Percentiles rank a stretch among this genome's conserved stretches.
Conservation (phyloP, 2,797 vertebrate species). For the Lepus oiostolus region DNA sequence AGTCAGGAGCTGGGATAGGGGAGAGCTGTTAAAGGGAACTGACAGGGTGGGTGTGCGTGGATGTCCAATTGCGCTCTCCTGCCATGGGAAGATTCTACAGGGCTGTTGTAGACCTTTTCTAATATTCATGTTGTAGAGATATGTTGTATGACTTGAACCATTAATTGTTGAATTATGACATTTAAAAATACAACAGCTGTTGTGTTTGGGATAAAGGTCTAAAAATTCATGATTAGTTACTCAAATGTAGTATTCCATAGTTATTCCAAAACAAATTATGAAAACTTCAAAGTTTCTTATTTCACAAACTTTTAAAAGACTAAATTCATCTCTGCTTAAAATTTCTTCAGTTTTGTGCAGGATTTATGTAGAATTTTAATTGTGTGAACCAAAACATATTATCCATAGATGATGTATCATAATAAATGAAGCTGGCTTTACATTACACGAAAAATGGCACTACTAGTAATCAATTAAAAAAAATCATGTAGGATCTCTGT, state of each 20-base stretch:
- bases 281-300: neutral
- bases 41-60: too few relatives aligned
- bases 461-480: neutral
- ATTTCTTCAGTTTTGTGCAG: neutral
- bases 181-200: neutral
- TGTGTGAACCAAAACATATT: constrained; percentile 52
- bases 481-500: too few relatives aligned
- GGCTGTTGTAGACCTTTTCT: neutral
- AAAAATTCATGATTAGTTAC: neutral
- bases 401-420: neutral
- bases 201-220: neutral
- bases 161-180: neutral
- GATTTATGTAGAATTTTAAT: constrained; percentile 42
- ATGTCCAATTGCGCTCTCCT: too few relatives aligned
- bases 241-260: neutral
- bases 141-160: neutral
- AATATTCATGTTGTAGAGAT: neutral
- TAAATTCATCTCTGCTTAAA: neutral
- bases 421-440: neutral
- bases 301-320: constrained; percentile 11
- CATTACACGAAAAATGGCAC: neutral
- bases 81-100: too few relatives aligned
- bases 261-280: neutral
- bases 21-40: too few relatives aligned
- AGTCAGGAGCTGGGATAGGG: too few relatives aligned